Evolutionary conservation across 2,888 invertebrate genomes (phyloP), one percentile per base, ranked within the genome.

Genomic region (Tipula unca): DNA sequence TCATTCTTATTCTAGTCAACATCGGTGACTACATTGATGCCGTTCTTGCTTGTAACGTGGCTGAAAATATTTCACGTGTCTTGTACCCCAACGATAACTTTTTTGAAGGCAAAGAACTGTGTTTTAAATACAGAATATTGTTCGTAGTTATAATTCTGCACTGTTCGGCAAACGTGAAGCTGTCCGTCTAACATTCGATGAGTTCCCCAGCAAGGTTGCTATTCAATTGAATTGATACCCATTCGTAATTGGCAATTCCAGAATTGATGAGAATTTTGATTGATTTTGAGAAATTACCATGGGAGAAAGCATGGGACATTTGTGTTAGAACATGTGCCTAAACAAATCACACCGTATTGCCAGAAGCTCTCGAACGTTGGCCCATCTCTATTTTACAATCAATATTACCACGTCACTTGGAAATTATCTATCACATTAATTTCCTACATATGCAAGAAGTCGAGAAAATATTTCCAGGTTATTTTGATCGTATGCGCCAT

Each of bases 11-110:
- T 93, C 85, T 91, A 98, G 98, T 99, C 92, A 99, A 99, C 91
- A 97, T 97, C 90, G 99, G 99, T 88, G 99, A 99, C 90, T 99
- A 99, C 91, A 98, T 99, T 89, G 97, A 99, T 91, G 99, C 99
- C 85, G 99, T 99, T 10, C 93, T 99, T 88, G 99, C 99, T 91
- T 95, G 99, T 87, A 99, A 99, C 91, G 92, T 96, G 87, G 99
- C 99, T 0, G 99, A 99, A 91, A 99, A 99, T 90, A 99, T 99
- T 88, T 95, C 98, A 0, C 93, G 99, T 88, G 99, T 99, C 0
- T 93, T 99, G 32, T 99, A 99, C 89, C 99, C 99, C 86, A 99
- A 99, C 89, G 99, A 99, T 90, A 99, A 99, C 92, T 95, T 98
- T 93, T 99, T 99, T 90, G 98, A 98, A 91, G 99, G 99, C 88